Percentiles rank a stretch among this genome's conserved stretches.
Conservation (phyloP, 2,797 vertebrate species). For the Dermochelys coriacea region DNA sequence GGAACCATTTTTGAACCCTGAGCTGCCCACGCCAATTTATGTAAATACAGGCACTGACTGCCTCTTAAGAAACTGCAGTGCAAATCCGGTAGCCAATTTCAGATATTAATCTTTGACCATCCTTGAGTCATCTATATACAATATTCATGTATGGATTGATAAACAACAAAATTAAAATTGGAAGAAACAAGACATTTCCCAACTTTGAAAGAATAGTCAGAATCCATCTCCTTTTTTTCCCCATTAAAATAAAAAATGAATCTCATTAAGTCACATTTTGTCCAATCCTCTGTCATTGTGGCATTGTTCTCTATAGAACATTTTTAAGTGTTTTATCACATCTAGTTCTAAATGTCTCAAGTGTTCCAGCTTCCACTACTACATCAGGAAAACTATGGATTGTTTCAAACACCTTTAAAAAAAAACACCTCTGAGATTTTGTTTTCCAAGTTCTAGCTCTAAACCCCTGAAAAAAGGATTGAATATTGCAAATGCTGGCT, state of each 20-base stretch:
- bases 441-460: neutral
- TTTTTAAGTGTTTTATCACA: neutral
- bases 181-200: neutral
- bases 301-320: neutral
- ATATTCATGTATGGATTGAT: neutral
- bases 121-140: neutral
- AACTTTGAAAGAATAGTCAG: neutral
- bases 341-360: neutral
- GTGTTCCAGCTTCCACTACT: neutral
- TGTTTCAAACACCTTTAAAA: neutral
- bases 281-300: fast-evolving
- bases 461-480: neutral
- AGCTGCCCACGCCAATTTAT: neutral
- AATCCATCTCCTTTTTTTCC: neutral
- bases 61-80: neutral
- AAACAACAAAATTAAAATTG: neutral
- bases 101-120: constrained; percentile 39
- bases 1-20: neutral
- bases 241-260: neutral
- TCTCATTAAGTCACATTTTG: neutral
- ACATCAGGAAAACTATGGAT: neutral
- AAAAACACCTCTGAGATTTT: neutral
- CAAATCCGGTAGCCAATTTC: neutral
- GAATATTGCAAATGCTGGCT: neutral
- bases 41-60: neutral